These are phyloP conservation scores for Drosophila lacicola DNA, from an alignment of 2,888 invertebrate species.

Conservation along the genomic window DNA sequence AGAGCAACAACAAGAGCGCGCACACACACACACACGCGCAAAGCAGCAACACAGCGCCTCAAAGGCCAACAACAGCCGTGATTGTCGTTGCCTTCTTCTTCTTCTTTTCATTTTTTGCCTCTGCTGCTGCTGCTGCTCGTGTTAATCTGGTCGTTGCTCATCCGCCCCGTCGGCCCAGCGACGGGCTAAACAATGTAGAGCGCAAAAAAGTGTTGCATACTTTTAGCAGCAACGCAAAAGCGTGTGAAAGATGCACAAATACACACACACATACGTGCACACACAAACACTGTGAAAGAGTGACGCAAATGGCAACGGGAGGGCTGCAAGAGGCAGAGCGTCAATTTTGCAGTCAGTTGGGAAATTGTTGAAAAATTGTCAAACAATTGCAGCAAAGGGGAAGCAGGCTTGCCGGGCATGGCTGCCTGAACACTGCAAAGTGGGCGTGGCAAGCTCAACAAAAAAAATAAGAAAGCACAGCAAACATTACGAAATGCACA, in stretches of 20 bases:
- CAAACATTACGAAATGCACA: slow-evolving; percentile 39
- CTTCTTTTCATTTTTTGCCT: not conserved
- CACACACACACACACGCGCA: slow-evolving; percentile 14
- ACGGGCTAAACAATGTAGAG: slow-evolving; percentile 63
- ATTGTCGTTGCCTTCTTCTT: slow-evolving; percentile 52
- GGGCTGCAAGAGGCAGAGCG: not conserved
- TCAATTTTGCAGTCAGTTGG: slow-evolving; percentile 59
- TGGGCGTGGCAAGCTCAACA: slow-evolving; percentile 26
- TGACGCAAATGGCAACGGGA: slow-evolving; percentile 4
- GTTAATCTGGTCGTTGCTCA: slow-evolving; percentile 43
- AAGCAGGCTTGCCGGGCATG: not conserved
- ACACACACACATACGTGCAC: slow-evolving; percentile 36
- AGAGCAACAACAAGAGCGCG: slow-evolving; percentile 24
- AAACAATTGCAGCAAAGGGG: slow-evolving; percentile 69
- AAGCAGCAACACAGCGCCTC: slow-evolving; percentile 37
- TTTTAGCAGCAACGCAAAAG: slow-evolving; percentile 66
- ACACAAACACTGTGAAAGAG: slow-evolving; percentile 35
- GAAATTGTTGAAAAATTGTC: slow-evolving; percentile 80
- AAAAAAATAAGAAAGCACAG: too few relatives aligned
- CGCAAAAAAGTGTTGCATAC: slow-evolving; percentile 75
- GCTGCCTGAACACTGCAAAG: slow-evolving; percentile 22
- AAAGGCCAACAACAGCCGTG: slow-evolving; percentile 67
- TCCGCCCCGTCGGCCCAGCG: slow-evolving; percentile 50
- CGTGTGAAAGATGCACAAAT: slow-evolving; percentile 69
- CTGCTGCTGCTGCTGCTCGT: slow-evolving; percentile 5